Percentiles rank a stretch among this genome's conserved stretches.
phyloP scores from a whole-genome alignment of 2,888 invertebrate genomes.

The Plutella xylostella region DNA sequence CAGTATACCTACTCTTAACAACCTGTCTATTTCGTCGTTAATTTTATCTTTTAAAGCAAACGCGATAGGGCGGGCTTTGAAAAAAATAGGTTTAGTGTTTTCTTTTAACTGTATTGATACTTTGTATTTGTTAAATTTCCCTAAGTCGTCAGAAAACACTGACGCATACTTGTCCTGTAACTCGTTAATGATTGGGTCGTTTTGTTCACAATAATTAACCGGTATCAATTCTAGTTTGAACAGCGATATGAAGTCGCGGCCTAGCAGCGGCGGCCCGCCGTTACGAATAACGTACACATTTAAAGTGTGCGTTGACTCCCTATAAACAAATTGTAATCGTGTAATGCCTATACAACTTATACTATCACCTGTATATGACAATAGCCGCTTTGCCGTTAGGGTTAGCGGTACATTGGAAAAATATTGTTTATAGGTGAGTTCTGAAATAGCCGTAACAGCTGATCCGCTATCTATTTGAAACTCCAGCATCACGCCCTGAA shows the following conservation, averaged over 20 bases:
- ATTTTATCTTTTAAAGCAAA: neutral
- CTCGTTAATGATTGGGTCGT: neutral
- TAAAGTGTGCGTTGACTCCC: neutral
- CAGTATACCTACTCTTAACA: neutral
- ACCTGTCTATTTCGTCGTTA: neutral
- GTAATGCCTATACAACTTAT: constrained; percentile 2
- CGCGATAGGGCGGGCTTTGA: neutral
- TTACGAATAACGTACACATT: constrained; percentile 8
- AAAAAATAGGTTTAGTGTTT: neutral
- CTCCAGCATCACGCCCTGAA: neutral
- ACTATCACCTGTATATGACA: constrained; percentile 7
- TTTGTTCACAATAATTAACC: neutral
- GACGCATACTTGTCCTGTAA: neutral
- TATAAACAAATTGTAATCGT: constrained; percentile 2
- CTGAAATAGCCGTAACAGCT: neutral
- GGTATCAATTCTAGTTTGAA: constrained; percentile 4
- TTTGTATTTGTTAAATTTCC: neutral
- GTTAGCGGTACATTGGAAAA: constrained; percentile 4
- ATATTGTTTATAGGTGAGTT: constrained; percentile 3
- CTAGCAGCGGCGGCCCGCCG: constrained; percentile 11
- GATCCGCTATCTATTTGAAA: constrained; percentile 10
- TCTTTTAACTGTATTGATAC: neutral
- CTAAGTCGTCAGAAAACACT: neutral
- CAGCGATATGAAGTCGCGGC: constrained; percentile 8
- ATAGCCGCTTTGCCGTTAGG: neutral